Base-by-base conservation (phyloP, 2,888 invertebrate genomes). In the Hartigia nigra region DNA sequence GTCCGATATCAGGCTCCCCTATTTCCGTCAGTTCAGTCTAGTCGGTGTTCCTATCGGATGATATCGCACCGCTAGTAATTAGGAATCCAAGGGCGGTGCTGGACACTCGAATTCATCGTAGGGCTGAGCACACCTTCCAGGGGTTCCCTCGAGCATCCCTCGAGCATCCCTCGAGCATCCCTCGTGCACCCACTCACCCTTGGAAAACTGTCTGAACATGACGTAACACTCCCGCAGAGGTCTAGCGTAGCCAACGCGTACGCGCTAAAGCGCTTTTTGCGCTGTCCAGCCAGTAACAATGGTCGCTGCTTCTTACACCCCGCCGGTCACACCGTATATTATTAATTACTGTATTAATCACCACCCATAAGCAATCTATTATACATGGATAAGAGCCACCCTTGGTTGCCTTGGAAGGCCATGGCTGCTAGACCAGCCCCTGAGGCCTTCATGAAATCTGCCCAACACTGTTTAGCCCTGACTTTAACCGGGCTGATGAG, bases 281-380 rank as follows among this genome's bases (percentile, higher is more conserved):
- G 85, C 85, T 89, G 89, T 88, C 88, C 88, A 86, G 88, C 89
- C 87, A 88, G 90, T 87, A 90, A 90, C 90, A 90, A 90, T 90
- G 90, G 88, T 87, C 84, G 86, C 86, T 55, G 55, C 55, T 91
- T 91, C 90, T 91, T 91, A 90, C 87, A 81, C 83, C 83, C 84
- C 78, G 80, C 83, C 84, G 88, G 88, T 89, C 89, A 88, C 55
- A 55, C 86, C 91, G 89, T 90, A 88, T 90, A 91, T 91, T 91
- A 91, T 91, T 91, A 91, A 91, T 91, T 91, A 91, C 91, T 89
- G 88, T 90, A 91, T 91, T 91, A 91, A 91, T 91, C 91, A 91
- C 87, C 88, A 86, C 85, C 84, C 86, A 78, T 81, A 85, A 86
- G 87, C 87, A 88, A 91, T 91, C 89, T 89, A 91, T 91, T 90